These are phyloP conservation scores for Limulus polyphemus DNA, from an alignment of 2,888 invertebrate species.

Conservation along the genomic window DNA sequence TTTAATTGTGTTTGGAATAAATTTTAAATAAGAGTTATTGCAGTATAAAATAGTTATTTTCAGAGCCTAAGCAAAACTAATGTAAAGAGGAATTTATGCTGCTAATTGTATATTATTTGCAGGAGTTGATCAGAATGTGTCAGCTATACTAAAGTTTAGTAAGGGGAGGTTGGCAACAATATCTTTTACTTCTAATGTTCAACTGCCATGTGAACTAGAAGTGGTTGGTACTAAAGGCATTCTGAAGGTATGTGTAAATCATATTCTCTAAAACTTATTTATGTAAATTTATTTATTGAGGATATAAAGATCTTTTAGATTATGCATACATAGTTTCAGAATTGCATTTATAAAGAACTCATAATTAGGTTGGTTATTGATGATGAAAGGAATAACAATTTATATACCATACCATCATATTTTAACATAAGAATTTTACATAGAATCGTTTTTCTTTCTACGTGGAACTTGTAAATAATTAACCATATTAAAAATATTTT, in stretches of 20 bases:
- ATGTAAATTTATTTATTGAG: background rate
- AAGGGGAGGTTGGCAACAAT: constrained; percentile 52
- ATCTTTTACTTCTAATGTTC: constrained; percentile 32
- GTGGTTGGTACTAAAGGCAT: constrained; percentile 56
- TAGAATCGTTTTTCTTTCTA: no score
- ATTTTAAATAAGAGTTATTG: no score
- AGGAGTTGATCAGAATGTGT: constrained; percentile 54
- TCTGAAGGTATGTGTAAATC: constrained; percentile 42
- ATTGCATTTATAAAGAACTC: background rate
- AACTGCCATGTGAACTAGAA: constrained; percentile 51
- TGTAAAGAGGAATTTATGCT: no score
- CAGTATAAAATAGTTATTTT: no score
- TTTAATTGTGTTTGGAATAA: no score
- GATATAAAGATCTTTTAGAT: background rate
- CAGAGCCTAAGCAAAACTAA: no score
- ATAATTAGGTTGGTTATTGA: background rate
- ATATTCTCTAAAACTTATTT: background rate
- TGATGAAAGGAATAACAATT: background rate
- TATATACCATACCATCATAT: no score
- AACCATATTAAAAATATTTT: no score
- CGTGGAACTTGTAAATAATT: no score
- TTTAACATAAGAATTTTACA: no score
- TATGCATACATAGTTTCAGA: background rate
- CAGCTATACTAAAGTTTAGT: constrained; percentile 53
- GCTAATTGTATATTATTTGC: background rate